These are phyloP conservation scores for Eonycteris spelaea DNA, from an alignment of 2,113 vertebrate species.

Conservation along the genomic window DNA sequence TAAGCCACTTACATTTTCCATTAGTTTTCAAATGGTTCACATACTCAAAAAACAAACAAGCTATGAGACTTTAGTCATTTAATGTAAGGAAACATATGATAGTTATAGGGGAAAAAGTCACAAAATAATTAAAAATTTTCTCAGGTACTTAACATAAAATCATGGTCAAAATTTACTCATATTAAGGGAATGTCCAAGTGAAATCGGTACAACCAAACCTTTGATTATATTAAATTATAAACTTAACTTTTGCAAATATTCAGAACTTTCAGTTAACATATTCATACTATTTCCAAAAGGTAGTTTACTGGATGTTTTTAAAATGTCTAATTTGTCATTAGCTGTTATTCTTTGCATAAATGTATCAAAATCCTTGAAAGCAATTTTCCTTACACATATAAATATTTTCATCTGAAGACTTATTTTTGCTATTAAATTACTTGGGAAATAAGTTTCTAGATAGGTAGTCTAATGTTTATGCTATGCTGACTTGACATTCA, in stretches of 20 bases:
- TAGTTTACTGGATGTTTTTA: neutral
- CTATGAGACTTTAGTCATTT: neutral
- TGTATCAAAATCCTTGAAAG: slow-evolving; percentile 32
- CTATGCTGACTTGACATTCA: neutral
- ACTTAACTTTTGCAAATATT: neutral
- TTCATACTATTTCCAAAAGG: neutral
- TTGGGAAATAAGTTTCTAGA: slow-evolving; percentile 20
- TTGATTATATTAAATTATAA: slow-evolving; percentile 8
- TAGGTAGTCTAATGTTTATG: neutral
- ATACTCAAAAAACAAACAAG: neutral
- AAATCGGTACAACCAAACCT: neutral
- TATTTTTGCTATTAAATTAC: slow-evolving; percentile 38
- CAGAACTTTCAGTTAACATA: neutral
- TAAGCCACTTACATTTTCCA: neutral
- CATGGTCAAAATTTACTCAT: neutral
- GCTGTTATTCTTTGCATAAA: slow-evolving; percentile 8
- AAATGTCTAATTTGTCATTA: neutral
- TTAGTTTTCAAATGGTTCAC: neutral
- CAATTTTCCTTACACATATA: neutral
- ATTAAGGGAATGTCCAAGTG: neutral
- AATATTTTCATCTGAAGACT: neutral
- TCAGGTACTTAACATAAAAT: neutral
- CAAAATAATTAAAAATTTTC: neutral
- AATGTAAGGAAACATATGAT: neutral
- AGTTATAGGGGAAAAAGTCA: neutral